A percentile compares a stretch with the other conserved stretches of the same genome.
phyloP scores from a whole-genome alignment of 2,888 invertebrate species.

The Microdon myrmicae region DNA sequence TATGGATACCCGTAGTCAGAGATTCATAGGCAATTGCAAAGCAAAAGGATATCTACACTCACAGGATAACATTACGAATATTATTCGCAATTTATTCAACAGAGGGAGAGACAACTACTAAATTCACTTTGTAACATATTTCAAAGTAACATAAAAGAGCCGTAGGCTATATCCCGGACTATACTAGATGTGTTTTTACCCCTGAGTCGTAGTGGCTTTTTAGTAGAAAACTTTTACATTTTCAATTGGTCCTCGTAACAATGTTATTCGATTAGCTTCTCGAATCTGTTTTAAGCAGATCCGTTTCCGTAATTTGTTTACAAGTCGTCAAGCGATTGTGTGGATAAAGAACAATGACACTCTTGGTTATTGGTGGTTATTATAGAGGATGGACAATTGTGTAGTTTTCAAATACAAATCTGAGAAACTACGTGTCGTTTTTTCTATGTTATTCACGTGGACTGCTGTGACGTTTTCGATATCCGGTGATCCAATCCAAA shows the following conservation, averaged over 20 bases:
- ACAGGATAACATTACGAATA: slow-evolving; percentile 36
- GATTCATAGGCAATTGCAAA: slow-evolving; percentile 13
- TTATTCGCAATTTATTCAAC: slow-evolving; percentile 38
- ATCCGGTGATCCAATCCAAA: too few species aligned
- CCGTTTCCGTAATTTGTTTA: not conserved
- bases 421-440: too few species aligned
- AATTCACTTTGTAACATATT: slow-evolving; percentile 21
- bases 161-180: slow-evolving; percentile 39
- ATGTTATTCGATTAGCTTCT: slow-evolving; percentile 18
- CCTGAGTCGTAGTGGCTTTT: slow-evolving; percentile 6
- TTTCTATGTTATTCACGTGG: too few species aligned
- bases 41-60: slow-evolving; percentile 32
- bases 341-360: too few species aligned
- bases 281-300: not conserved
- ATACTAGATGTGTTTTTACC: slow-evolving; percentile 12
- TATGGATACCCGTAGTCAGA: slow-evolving; percentile 29
- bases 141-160: slow-evolving; percentile 35
- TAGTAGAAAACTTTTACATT: slow-evolving; percentile 22
- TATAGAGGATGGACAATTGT: too few species aligned
- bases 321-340: not conserved
- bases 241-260: slow-evolving; percentile 22
- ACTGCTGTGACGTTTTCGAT: too few species aligned
- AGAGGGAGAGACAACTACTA: not conserved
- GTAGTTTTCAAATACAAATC: too few species aligned
- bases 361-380: too few species aligned